Base-by-base conservation (phyloP, 2,113 vertebrate species). In the Peucedramus taeniatus region DNA sequence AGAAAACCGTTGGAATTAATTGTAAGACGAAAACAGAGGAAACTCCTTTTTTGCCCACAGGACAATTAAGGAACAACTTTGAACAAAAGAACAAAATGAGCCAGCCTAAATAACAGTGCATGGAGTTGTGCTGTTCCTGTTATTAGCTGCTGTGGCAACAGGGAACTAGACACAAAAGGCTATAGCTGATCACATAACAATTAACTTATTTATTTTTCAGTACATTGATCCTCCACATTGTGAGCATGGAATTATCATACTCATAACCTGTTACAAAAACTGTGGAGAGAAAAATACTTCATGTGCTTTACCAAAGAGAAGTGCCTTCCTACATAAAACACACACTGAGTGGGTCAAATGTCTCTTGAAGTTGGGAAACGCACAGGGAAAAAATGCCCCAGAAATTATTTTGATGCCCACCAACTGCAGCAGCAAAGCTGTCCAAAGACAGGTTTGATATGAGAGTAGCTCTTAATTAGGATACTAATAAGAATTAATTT, bases 321-420 rank as follows among this genome's bases (percentile, higher is more conserved):
- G 22, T 14, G 19, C 8, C 49, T 88, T 78, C 53, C 35, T 44
- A 35, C 5, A 51, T 11, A 17, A 79, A 80, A 28, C 22, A 44
- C 11, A 27, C 45, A 26, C 11, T 13, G 44, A 42, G 15, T 13
- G 27, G 16, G 10, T 45, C 28, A 77, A 71, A 44, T 2, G 2
- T 20, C 31, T 40, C 49, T 75, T 24, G 27, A 42, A 61, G 22
- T 0, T 64, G 40, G n/a, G 9, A 83, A 93, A 74, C 1, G 2
- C 44, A 35, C 4, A 10, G 18, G 11, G 19, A 0, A 4, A 13
- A 26, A 39, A 66, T 35, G 23, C 2, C 0, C 4, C 10, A 50
- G n/a, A 28, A 47, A 27, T 70, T 85, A 39, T 85, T 85, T 90
- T 83, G 47, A 45, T 40, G 5, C 5, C n/a, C 75, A 42, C 15